Evolutionary conservation across 2,113 vertebrate species (phyloP), one percentile per base, ranked within the genome.

Genomic region (Carlito syrichta): DNA sequence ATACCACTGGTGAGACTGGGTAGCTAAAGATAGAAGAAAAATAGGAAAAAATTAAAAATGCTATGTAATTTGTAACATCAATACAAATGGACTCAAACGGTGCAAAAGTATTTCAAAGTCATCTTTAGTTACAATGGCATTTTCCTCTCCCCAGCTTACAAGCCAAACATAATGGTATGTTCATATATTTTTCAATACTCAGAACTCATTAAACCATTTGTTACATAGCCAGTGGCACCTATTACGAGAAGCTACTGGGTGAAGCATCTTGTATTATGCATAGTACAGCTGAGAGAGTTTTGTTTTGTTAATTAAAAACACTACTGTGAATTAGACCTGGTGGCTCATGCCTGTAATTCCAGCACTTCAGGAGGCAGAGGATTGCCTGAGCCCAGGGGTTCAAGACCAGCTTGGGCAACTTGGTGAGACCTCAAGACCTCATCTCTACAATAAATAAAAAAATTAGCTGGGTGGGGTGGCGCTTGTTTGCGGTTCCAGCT

Each of bases 1-100:
- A 98, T 99, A 99, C 99, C 99, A 99, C 43, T 99, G 99, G 94
- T 99, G 99, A 82, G 99, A 99, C 96, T 99, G 99, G 95, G 99
- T 99, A 97, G 99, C 99, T 99, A 98, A 86, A 78, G 76, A 97
- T 6, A 40, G 77, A 94, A 86, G 84, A 27, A 68, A 86, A 77
- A 84, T 16, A 97, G 56, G 56, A 63, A 76, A 54, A 97, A 63
- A 62, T 9, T 54, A 89, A 97, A 35, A 96, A 63, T 69, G 66
- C 14, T 96, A 9, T 96, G 69, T 71, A 78, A 83, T n/a, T 84
- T 17, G 1, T 16, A 83, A 89, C 35, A 91, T 71, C 62, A 95
- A 54, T 43, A 97, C 73, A 85, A 56, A 84, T 19, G 73, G 0
- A 38, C 52, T 58, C 48, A 17, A 35, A 16, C 68, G 27, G 38